These are phyloP conservation scores for Cepphus grylle DNA, from an alignment of 2,113 vertebrate genomes.

Conservation along the genomic window DNA sequence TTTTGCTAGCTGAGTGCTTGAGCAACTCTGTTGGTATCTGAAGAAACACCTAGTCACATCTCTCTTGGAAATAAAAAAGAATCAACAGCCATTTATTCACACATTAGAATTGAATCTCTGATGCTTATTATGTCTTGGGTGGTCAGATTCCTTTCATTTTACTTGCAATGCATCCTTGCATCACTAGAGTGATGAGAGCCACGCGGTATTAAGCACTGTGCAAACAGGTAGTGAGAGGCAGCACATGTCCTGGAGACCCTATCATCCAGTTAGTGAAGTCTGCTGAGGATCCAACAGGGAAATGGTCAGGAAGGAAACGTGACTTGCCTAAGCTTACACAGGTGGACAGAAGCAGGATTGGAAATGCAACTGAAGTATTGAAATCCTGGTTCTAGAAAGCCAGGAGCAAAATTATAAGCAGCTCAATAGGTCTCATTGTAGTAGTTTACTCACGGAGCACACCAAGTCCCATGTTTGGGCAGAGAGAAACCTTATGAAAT, in stretches of 20 bases:
- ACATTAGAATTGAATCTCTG: neutral
- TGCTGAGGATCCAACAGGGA: neutral
- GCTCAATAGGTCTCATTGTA: neutral
- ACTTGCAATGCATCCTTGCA: neutral
- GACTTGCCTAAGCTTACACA: neutral
- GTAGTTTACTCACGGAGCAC: neutral
- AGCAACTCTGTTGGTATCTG: neutral
- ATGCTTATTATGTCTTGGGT: neutral
- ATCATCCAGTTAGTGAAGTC: neutral
- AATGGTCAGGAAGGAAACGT: neutral
- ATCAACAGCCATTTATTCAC: neutral
- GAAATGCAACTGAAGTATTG: neutral
- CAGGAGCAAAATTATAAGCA: neutral
- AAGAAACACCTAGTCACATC: neutral
- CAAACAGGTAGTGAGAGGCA: neutral
- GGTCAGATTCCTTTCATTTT: neutral
- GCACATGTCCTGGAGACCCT: neutral
- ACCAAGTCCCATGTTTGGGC: accelerated
- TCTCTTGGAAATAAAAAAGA: neutral
- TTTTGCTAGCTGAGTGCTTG: neutral
- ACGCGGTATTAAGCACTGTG: neutral
- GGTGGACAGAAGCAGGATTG: neutral
- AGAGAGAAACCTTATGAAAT: too few relatives aligned
- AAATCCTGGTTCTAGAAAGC: neutral
- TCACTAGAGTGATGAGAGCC: neutral